phyloP scores from a whole-genome alignment of 2,888 invertebrate genomes.

The Gastrophysa polygoni region DNA sequence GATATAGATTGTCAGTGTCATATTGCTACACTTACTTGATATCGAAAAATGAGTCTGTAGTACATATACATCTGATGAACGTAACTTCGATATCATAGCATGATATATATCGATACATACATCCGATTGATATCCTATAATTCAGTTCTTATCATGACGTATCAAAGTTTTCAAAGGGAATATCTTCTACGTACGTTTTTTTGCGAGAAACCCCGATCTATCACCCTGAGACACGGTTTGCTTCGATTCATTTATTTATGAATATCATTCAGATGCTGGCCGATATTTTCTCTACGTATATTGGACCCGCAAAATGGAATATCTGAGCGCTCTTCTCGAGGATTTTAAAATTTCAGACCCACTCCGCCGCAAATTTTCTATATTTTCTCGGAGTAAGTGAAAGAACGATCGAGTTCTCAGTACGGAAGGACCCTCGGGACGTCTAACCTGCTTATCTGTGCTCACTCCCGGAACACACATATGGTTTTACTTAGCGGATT shows the following conservation, averaged over 20 bases:
- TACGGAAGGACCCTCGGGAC: constrained; percentile 42
- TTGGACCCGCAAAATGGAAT: constrained; percentile 45
- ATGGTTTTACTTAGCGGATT: no score
- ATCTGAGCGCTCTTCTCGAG: constrained; percentile 37
- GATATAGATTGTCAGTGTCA: no score
- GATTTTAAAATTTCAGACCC: constrained; percentile 50
- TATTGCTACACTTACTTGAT: no score
- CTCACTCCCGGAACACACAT: constrained; percentile 31
- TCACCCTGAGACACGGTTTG: constrained; percentile 19
- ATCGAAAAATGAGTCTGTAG: no score
- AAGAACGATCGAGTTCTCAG: constrained; percentile 46
- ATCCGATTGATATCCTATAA: no score
- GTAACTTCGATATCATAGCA: no score
- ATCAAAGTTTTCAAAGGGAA: no score
- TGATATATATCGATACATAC: no score
- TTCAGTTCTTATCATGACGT: no score
- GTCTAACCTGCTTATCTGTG: constrained; percentile 48
- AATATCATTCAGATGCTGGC: constrained; percentile 43
- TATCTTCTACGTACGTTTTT: no score
- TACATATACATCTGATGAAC: no score
- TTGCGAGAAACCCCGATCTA: constrained; percentile 30
- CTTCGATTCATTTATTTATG: constrained; percentile 43
- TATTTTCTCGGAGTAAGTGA: constrained; percentile 49
- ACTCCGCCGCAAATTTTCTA: constrained; percentile 45
- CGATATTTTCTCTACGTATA: constrained; percentile 39